phyloP scores from a whole-genome alignment of 2,888 invertebrate species.

The Nyleta sp. region DNA sequence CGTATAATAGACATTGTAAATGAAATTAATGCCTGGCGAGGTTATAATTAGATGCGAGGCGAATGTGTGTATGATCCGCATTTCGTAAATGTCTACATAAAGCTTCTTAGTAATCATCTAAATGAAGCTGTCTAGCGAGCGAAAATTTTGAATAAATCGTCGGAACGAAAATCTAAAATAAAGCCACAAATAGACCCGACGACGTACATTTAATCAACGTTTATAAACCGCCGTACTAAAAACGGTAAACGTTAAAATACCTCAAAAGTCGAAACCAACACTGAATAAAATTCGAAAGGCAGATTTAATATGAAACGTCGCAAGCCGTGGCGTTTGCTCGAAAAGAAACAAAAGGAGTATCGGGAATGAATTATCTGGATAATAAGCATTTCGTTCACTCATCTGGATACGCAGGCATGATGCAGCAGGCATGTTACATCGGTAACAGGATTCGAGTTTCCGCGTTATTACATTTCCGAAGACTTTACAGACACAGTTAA shows the following conservation, averaged over 20 bases:
- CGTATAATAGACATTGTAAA: slow-evolving; percentile 30
- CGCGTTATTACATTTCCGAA: slow-evolving; percentile 31
- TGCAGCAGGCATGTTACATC: slow-evolving; percentile 10
- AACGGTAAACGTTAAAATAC: not conserved
- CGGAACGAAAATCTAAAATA: slow-evolving; percentile 5
- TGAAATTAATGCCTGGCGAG: slow-evolving; percentile 27
- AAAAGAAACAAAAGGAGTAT: slow-evolving; percentile 22
- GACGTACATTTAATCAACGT: slow-evolving; percentile 10
- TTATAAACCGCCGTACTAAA: too few species aligned
- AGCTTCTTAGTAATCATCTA: slow-evolving; percentile 20
- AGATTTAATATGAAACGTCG: not conserved
- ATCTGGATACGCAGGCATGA: slow-evolving; percentile 34
- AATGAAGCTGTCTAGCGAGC: slow-evolving; percentile 8
- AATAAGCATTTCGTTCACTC: slow-evolving; percentile 40
- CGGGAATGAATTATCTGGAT: slow-evolving; percentile 32
- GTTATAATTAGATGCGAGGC: slow-evolving; percentile 21
- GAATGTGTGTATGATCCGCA: slow-evolving; percentile 14
- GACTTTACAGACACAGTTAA: slow-evolving; percentile 30
- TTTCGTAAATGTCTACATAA: slow-evolving; percentile 9
- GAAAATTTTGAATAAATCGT: slow-evolving; percentile 7
- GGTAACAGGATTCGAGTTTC: slow-evolving; percentile 41
- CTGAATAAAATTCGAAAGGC: not conserved
- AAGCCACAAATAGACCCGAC: not conserved
- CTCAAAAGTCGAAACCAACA: slow-evolving; percentile 6
- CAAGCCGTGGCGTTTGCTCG: not conserved